These are phyloP conservation scores for Vollenhovia emeryi DNA, from an alignment of 1,140 invertebrate genomes.

Conservation along the genomic window DNA sequence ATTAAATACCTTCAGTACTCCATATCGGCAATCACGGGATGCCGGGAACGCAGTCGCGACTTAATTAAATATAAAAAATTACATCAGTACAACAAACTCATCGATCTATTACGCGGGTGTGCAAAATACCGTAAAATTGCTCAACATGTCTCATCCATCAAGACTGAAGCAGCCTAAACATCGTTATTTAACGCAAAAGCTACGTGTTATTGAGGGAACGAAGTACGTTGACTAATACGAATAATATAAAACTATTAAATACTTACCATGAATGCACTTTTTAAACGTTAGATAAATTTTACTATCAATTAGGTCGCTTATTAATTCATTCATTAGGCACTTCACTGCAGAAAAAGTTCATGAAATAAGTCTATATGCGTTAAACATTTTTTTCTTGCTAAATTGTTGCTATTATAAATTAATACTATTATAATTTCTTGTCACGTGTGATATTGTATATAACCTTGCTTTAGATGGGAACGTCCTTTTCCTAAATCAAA, in stretches of 20 bases:
- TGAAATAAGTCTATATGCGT: not conserved
- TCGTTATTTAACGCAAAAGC: not conserved
- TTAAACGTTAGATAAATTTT: not conserved
- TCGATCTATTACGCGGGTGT: not conserved
- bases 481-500: slow-evolving; percentile 61
- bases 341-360: too few relatives aligned
- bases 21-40: slow-evolving; percentile 16
- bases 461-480: slow-evolving; percentile 72
- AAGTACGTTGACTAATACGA: slow-evolving; percentile 43
- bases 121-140: slow-evolving; percentile 32
- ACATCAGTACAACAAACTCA: not conserved
- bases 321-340: not conserved
- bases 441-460: not conserved
- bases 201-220: not conserved
- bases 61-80: slow-evolving; percentile 26
- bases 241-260: slow-evolving; percentile 7
- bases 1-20: not conserved
- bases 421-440: not conserved
- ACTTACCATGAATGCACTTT: not conserved
- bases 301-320: not conserved
- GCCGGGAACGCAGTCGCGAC: not conserved
- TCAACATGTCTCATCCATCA: slow-evolving; percentile 44
- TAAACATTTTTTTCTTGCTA: not conserved
- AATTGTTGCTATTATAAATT: not conserved
- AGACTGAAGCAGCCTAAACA: not conserved